Base-by-base conservation (phyloP, 2,797 vertebrate genomes). In the Periophthalmus magnuspinnatus region DNA sequence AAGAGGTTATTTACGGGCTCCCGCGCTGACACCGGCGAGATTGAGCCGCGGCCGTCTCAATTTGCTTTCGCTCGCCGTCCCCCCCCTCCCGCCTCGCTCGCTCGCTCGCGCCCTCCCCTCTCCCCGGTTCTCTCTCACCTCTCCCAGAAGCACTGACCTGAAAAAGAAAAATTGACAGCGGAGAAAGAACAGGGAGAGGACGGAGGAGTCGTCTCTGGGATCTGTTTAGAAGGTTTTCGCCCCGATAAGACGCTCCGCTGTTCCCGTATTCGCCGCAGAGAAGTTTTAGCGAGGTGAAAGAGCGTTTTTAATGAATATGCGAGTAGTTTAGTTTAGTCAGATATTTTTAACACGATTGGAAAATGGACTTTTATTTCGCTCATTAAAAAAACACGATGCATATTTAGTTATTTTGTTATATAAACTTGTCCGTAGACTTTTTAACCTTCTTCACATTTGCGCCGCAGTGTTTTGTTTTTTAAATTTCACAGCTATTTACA, bases 1-100 rank as follows among this genome's bases (percentile, higher is more conserved):
- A 94, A 91, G 79, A 76, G 87, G 88, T 92, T 93, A 93, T 93
- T 94, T 94, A 93, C 84, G 69, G 83, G 82, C 83, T 81, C 82
- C 90, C 86, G 81, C 78, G 85, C 89, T 92, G 91, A 94, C 90
- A 93, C 88, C 80, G 58, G 85, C 45, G 41, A 80, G 88, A 91
- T 88, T 90, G 85, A 73, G 83, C 85, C 87, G 69, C 71, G 91
- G 89, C 89, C 86, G 84, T 92, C 88, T 92, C 87, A 91, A 92
- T 91, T 92, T 89, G 80, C 86, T 88, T 83, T 75, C 83, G 82
- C 76, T 60, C 76, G 48, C 71, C 34, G 48, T 19, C 74, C 55
- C 69, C 70, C 76, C 69, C 71, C 65, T n/a, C n/a, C n/a, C n/a
- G n/a, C n/a, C n/a, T n/a, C n/a, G n/a, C n/a, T n/a, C n/a, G n/a